phyloP scores from a whole-genome alignment of 2,113 vertebrate species.

The Hipposideros armiger region DNA sequence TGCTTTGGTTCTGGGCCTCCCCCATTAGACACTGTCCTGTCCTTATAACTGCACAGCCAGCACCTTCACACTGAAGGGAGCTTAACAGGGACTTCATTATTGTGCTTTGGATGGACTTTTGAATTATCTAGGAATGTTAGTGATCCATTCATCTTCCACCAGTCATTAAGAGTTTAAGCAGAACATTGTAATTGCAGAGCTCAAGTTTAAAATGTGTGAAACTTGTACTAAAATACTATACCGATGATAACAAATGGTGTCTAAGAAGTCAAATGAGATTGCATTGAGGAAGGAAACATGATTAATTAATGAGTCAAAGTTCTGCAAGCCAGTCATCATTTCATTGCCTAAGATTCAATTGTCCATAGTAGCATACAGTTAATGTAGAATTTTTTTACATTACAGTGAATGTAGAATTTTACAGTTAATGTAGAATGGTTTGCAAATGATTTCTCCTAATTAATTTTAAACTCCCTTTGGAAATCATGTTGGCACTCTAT shows the following conservation, averaged over 20 bases:
- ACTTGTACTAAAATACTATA: conserved; percentile 16
- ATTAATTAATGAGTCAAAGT: conserved; percentile 1
- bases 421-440: background rate
- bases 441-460: conserved; percentile 9
- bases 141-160: background rate
- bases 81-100: background rate
- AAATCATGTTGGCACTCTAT: background rate
- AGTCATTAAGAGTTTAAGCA: background rate
- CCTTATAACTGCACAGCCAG: background rate
- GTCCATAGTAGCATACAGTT: background rate
- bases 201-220: conserved; percentile 33
- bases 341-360: background rate
- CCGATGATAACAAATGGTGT: background rate
- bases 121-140: background rate
- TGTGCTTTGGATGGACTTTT: background rate
- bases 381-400: too few species aligned
- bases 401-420: too few species aligned
- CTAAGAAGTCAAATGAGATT: background rate
- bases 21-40: background rate
- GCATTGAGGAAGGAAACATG: conserved; percentile 4
- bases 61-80: background rate
- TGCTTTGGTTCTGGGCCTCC: background rate
- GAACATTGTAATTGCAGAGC: conserved; percentile 28
- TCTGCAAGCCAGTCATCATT: background rate
- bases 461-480: conserved; percentile 14